Conservation (phyloP, 2,113 vertebrate species). For the Eupsittula cactorum region DNA sequence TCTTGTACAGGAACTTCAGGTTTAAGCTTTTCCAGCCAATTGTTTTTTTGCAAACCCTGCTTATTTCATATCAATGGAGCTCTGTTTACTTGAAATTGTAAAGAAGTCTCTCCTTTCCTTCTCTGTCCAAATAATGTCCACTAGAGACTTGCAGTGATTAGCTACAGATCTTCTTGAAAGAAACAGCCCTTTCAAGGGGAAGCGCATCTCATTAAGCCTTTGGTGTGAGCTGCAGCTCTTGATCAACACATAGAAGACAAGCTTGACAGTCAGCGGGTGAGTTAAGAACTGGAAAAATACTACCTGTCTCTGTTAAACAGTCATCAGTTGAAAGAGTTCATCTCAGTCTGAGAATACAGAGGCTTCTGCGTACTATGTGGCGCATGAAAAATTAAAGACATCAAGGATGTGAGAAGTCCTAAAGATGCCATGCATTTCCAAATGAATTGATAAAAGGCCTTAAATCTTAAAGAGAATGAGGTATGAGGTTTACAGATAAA, state of each 20-base stretch:
- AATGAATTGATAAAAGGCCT: slow-evolving; percentile 73
- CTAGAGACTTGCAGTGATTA: slow-evolving; percentile 26
- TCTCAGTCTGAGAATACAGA: background rate
- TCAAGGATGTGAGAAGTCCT: slow-evolving; percentile 57
- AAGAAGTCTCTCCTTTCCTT: background rate
- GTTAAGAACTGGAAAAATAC: slow-evolving; percentile 39
- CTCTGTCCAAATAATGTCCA: slow-evolving; percentile 7
- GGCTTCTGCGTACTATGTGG: background rate
- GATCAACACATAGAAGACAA: slow-evolving; percentile 14
- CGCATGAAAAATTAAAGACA: slow-evolving; percentile 68
- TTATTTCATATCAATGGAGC: background rate
- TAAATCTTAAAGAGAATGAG: slow-evolving; percentile 72
- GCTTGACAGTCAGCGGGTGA: slow-evolving; percentile 34
- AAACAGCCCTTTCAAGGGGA: slow-evolving; percentile 10
- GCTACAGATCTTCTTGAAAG: slow-evolving; percentile 40
- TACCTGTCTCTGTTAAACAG: slow-evolving; percentile 35
- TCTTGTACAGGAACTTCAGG: background rate
- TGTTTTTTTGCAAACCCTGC: background rate
- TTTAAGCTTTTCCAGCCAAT: background rate
- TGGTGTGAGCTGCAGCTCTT: slow-evolving; percentile 57
- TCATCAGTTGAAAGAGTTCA: slow-evolving; percentile 23
- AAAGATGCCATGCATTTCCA: slow-evolving; percentile 60
- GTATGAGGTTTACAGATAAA: slow-evolving; percentile 71
- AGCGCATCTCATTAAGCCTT: slow-evolving; percentile 60
- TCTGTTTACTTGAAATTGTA: background rate